Evolutionary conservation across 2,888 invertebrate species (phyloP).

Genomic region (Phasia obesa): DNA sequence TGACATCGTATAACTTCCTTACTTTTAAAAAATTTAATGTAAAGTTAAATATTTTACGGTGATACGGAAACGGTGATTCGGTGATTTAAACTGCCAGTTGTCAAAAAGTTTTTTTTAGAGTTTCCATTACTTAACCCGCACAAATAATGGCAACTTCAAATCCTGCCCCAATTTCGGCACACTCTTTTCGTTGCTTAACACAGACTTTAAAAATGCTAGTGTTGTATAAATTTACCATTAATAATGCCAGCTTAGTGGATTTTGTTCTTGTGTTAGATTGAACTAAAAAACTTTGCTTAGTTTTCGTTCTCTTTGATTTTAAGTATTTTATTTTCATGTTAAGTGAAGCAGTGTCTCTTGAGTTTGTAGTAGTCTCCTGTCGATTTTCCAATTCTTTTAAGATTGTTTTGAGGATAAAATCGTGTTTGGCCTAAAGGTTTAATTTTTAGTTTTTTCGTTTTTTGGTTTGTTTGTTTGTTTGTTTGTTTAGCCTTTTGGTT

Average conservation of each 20-base stretch:
- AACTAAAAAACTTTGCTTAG: constrained; percentile 24
- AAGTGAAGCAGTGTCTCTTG: neutral
- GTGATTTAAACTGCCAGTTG: too few species aligned
- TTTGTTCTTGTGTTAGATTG: neutral
- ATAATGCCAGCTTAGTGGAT: neutral
- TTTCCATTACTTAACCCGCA: too few species aligned
- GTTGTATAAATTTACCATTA: constrained; percentile 23
- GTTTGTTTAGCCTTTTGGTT: constrained; percentile 29
- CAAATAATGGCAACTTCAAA: too few species aligned
- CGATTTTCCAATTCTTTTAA: constrained; percentile 51
- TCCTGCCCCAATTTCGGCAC: too few species aligned
- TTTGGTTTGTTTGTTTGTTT: neutral
- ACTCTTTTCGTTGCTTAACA: too few species aligned
- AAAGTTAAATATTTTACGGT: too few species aligned
- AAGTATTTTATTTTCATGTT: neutral
- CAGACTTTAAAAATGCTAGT: neutral
- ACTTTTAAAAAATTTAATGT: too few species aligned
- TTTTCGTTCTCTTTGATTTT: constrained; percentile 1
- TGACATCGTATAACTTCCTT: too few species aligned
- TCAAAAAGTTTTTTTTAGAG: too few species aligned
- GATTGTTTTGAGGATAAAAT: constrained; percentile 65
- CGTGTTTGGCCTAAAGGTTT: constrained; percentile 65
- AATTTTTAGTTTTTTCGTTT: constrained; percentile 1
- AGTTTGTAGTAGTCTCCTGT: constrained; percentile 30
- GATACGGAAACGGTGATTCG: too few species aligned